Conservation (phyloP, 2,888 invertebrate species). For the Strigamia maritima region DNA sequence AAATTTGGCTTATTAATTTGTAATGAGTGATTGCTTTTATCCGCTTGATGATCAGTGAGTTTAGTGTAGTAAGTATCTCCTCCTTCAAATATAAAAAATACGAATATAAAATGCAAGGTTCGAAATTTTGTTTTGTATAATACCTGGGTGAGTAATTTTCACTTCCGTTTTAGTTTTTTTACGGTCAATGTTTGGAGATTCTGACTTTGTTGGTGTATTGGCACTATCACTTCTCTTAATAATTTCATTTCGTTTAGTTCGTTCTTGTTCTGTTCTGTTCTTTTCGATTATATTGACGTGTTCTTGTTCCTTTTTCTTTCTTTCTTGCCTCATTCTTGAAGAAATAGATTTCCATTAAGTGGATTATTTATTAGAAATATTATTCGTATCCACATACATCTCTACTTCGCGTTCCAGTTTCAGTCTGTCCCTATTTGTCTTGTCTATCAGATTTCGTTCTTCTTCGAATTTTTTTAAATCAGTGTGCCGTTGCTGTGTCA, state of each 20-base stretch:
- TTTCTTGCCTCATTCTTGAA: conserved; percentile 40
- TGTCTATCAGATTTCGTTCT: conserved; percentile 44
- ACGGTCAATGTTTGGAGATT: background rate
- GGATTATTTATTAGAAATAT: background rate
- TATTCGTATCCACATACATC: conserved; percentile 38
- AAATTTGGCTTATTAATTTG: conserved; percentile 36
- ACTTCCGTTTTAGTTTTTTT: background rate
- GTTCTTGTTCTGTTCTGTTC: conserved; percentile 45
- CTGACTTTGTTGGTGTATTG: background rate
- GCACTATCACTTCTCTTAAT: conserved; percentile 9
- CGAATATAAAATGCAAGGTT: background rate
- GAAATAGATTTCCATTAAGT: background rate
- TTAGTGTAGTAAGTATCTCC: conserved; percentile 38
- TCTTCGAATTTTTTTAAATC: conserved; percentile 51
- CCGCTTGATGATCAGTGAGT: background rate
- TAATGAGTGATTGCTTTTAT: background rate
- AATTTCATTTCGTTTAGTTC: conserved; percentile 39
- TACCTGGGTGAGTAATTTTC: background rate
- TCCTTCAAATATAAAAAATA: conserved; percentile 26
- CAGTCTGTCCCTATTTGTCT: conserved; percentile 45
- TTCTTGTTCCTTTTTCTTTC: conserved; percentile 45
- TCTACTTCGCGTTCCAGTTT: conserved; percentile 47
- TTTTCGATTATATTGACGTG: conserved; percentile 44
- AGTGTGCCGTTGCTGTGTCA: conserved; percentile 49
- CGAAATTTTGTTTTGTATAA: background rate